Percentiles rank a stretch among this genome's conserved stretches.
Evolutionary conservation across 2,888 invertebrate species (phyloP).

Genomic region (Cantharis nigra): DNA sequence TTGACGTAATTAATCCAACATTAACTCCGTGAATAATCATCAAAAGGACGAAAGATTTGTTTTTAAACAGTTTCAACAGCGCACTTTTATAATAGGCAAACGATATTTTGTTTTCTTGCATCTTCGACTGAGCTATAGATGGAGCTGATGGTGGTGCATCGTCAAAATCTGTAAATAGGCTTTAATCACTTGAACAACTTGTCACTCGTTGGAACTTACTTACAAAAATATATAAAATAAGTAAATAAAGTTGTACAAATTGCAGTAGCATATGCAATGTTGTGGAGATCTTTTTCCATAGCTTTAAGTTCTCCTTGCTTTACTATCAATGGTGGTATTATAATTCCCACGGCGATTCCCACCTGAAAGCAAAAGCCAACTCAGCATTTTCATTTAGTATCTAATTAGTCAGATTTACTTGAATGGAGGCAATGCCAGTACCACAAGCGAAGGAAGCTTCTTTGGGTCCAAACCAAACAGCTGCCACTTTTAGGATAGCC

Average conservation of each 20-base stretch:
- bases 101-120: conserved; percentile 53
- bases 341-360: conserved; percentile 84
- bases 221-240: background rate
- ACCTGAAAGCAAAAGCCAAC: background rate
- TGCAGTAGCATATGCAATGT: background rate
- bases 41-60: background rate
- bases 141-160: conserved; percentile 86
- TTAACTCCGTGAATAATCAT: conserved; percentile 20
- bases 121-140: conserved; percentile 76
- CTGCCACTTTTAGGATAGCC: conserved; percentile 87
- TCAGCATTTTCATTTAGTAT: background rate
- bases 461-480: conserved; percentile 95
- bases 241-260: background rate
- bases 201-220: background rate
- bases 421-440: conserved; percentile 97
- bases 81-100: background rate
- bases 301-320: conserved; percentile 59
- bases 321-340: conserved; percentile 65
- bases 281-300: conserved; percentile 64
- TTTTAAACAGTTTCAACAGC: background rate
- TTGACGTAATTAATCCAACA: conserved; percentile 59
- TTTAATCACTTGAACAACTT: too few species aligned
- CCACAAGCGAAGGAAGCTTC: conserved; percentile 98
- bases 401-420: conserved; percentile 67
- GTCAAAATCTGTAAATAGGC: conserved; percentile 76